Percentiles rank a stretch among this genome's conserved stretches.
phyloP scores from a whole-genome alignment of 2,797 vertebrate genomes.

The Pipistrellus pygmaeus region DNA sequence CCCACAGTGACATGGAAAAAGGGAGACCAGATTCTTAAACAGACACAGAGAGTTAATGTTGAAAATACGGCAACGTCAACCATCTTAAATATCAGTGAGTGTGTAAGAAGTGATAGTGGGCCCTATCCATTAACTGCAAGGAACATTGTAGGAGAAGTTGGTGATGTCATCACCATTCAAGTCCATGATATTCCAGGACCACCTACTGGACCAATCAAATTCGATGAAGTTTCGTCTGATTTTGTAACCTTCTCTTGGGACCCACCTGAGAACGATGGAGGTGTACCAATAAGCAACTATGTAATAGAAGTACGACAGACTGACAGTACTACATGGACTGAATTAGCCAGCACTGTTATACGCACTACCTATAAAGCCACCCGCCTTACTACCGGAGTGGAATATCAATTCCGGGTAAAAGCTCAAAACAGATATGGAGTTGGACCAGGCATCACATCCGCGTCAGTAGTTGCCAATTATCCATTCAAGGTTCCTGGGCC shows the following conservation, averaged over 20 bases:
- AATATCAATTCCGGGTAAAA: slow-evolving; percentile 98
- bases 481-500: slow-evolving; percentile 98
- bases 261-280: slow-evolving; percentile 96
- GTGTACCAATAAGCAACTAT: slow-evolving; percentile 98
- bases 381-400: slow-evolving; percentile 94
- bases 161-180: slow-evolving; percentile 94
- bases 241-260: slow-evolving; percentile 96
- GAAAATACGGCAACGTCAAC: slow-evolving; percentile 95
- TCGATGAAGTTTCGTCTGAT: slow-evolving; percentile 96
- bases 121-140: slow-evolving; percentile 94
- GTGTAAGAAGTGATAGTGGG: slow-evolving; percentile 94
- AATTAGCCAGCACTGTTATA: slow-evolving; percentile 94
- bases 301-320: slow-evolving; percentile 97
- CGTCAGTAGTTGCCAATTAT: slow-evolving; percentile 94
- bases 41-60: slow-evolving; percentile 94
- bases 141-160: slow-evolving; percentile 96
- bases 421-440: slow-evolving; percentile 98
- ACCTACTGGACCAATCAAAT: slow-evolving; percentile 96
- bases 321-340: slow-evolving; percentile 94
- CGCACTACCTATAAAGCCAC: slow-evolving; percentile 97
- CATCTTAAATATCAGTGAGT: slow-evolving; percentile 94
- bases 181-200: slow-evolving; percentile 98
- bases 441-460: slow-evolving; percentile 95
- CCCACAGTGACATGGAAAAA: slow-evolving; percentile 97
- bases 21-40: slow-evolving; percentile 92